Evolutionary conservation across 1,140 invertebrate species (phyloP), one percentile per base, ranked within the genome.

Genomic region (Zaprionus kolodkinae): DNA sequence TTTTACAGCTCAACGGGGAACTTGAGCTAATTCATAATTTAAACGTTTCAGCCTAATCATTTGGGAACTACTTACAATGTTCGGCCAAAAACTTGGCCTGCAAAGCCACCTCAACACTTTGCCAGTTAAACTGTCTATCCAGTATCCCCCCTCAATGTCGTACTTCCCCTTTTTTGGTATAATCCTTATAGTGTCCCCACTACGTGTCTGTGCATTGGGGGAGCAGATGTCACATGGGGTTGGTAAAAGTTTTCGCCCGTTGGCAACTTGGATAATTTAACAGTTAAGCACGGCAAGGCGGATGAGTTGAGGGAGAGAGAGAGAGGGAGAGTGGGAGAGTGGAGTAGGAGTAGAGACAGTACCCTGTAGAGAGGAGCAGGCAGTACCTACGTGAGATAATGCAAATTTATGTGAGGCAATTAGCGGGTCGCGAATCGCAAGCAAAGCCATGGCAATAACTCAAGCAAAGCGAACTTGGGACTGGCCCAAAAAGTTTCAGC

Each of bases 351-450:
- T n/a, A n/a, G n/a, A n/a, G n/a, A n/a, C n/a, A n/a, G n/a, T 12
- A 27, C 1, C 13, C 2, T 38, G 9, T 30, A 56, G 48, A 56
- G 48, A 52, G 65, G 57, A 71, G 27, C 27, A 30, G 48, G 62
- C 70, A 72, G 62, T 72, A 72, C 54, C 54, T 57, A 88, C 84
- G 85, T 88, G 84, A 81, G 84, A 89, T 88, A 88, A 88, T 88
- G 85, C 81, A 88, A 84, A 88, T 88, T 88, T 88, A 88, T 88
- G 81, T 85, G 78, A 73, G 85, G 85, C 85, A 89, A 88, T 88
- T 88, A 88, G 84, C 84, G 74, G 81, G 61, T 78, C 81, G 84
- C 77, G 77, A 85, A 75, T 86, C 74, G 82, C 60, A 86, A 76
- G 66, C 81, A 70, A 78, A 86, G 78, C 67, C 74, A 67, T 25